Percentiles rank a stretch among this genome's conserved stretches.
These are phyloP conservation scores for Hippocampus abdominalis DNA, from an alignment of 2,113 vertebrate species.

Conservation along the genomic window DNA sequence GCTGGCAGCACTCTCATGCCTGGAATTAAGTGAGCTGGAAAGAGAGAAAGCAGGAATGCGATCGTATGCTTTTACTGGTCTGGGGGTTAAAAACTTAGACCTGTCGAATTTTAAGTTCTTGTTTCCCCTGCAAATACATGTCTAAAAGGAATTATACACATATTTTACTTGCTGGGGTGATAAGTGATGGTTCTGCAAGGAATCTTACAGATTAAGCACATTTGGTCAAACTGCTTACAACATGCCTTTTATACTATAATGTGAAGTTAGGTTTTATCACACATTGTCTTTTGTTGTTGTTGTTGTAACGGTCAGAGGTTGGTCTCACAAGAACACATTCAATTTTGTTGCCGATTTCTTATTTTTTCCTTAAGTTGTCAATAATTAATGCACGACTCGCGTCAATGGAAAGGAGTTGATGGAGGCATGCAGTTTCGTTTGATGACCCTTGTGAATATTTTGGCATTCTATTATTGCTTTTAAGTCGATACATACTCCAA, in stretches of 20 bases:
- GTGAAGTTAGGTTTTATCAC: not conserved
- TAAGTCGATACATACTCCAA: slow-evolving; percentile 2
- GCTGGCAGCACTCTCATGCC: slow-evolving; percentile 30
- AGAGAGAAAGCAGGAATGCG: slow-evolving; percentile 6
- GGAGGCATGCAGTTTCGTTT: not conserved
- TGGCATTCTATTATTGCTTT: not conserved
- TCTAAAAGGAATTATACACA: not conserved
- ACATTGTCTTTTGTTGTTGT: not conserved
- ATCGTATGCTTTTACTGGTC: not conserved
- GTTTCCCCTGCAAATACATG: not conserved
- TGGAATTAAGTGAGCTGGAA: slow-evolving; percentile 27
- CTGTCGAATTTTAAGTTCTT: not conserved
- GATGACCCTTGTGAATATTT: not conserved
- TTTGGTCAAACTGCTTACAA: not conserved
- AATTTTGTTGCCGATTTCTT: not conserved
- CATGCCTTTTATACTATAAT: not conserved
- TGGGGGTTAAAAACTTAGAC: not conserved
- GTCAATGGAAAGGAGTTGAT: not conserved
- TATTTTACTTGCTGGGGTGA: not conserved
- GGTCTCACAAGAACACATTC: not conserved
- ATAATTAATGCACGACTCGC: not conserved
- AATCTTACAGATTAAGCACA: not conserved
- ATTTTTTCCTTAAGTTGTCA: not conserved
- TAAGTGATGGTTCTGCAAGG: not conserved
- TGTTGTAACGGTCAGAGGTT: not conserved